These are phyloP conservation scores for Machaerirhynchus nigripectus DNA, from an alignment of 2,113 vertebrate species.

Conservation along the genomic window DNA sequence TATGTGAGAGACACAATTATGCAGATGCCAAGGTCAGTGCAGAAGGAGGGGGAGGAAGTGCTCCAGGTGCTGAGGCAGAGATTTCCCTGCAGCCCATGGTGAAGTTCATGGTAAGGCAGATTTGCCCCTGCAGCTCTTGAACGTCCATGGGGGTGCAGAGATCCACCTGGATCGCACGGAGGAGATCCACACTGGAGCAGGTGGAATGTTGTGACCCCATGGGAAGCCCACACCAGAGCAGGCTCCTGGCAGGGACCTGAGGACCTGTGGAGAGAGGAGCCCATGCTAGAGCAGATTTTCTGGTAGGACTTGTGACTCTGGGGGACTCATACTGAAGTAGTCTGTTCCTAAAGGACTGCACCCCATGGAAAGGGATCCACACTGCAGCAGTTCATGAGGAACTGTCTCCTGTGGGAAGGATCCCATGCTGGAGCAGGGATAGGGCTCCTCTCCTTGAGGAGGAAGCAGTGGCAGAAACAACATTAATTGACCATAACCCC, in stretches of 20 bases:
- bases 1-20: background rate
- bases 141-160: background rate
- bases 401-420: background rate
- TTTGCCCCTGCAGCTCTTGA: background rate
- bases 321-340: background rate
- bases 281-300: background rate
- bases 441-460: background rate
- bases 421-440: too few relatives aligned
- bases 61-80: background rate
- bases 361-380: background rate
- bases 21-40: background rate
- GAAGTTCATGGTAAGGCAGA: background rate
- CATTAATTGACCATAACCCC: rapidly evolving
- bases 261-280: background rate
- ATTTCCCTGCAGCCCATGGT: background rate
- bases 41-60: background rate
- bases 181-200: background rate
- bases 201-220: background rate
- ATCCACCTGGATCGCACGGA: background rate
- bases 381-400: background rate
- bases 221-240: background rate
- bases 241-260: background rate
- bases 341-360: background rate
- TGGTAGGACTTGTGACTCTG: background rate
- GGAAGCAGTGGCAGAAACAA: background rate